phyloP scores from a whole-genome alignment of 2,113 vertebrate species.

The Xiphias gladius region DNA sequence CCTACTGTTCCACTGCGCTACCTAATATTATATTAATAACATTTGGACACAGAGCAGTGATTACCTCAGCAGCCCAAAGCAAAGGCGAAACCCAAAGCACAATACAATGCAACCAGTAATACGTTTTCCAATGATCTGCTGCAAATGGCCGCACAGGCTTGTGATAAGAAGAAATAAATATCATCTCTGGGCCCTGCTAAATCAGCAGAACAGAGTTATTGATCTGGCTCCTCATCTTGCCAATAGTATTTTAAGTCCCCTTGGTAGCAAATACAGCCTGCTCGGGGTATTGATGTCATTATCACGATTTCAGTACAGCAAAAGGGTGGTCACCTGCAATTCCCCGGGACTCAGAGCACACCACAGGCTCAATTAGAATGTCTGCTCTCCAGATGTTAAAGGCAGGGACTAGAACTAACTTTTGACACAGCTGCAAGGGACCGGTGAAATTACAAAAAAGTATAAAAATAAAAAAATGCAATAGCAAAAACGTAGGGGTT shows the following conservation, averaged over 20 bases:
- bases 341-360: slow-evolving; percentile 32
- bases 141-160: slow-evolving; percentile 89
- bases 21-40: slow-evolving; percentile 76
- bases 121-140: slow-evolving; percentile 92
- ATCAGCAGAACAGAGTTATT: slow-evolving; percentile 94
- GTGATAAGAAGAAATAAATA: slow-evolving; percentile 91
- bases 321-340: slow-evolving; percentile 60
- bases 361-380: slow-evolving; percentile 36
- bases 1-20: slow-evolving; percentile 59
- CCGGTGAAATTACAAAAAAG: slow-evolving; percentile 9
- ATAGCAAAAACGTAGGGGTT: background rate
- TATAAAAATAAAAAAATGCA: background rate
- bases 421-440: background rate
- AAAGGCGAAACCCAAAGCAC: slow-evolving; percentile 85
- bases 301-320: slow-evolving; percentile 65
- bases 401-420: slow-evolving; percentile 36
- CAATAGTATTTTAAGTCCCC: slow-evolving; percentile 80
- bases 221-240: slow-evolving; percentile 89
- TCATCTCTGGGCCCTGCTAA: slow-evolving; percentile 91
- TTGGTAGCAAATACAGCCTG: slow-evolving; percentile 42
- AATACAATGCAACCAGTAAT: slow-evolving; percentile 87
- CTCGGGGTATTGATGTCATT: slow-evolving; percentile 71
- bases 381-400: slow-evolving; percentile 59
- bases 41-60: slow-evolving; percentile 85
- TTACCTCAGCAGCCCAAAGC: slow-evolving; percentile 84